A percentile compares a stretch with the other conserved stretches of the same genome.
Conservation (phyloP, 2,888 invertebrate species). For the Bimastos eiseni region DNA sequence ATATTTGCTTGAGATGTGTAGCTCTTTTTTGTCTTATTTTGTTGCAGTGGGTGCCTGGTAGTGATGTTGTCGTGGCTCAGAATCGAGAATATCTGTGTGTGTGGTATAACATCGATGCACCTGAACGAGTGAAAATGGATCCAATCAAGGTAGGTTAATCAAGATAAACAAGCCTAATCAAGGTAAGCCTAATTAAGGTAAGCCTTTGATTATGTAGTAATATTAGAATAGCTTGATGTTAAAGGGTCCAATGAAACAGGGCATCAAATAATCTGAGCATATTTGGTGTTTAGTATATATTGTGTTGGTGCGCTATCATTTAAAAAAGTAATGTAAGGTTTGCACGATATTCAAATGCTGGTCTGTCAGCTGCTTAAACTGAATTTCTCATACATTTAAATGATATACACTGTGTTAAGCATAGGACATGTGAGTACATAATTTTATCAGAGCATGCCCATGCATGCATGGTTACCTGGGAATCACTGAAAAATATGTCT, state of each 20-base stretch:
- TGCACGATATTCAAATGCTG: background rate
- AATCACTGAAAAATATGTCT: too few relatives aligned
- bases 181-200: background rate
- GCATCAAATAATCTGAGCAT: background rate
- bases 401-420: background rate
- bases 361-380: background rate
- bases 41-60: slow-evolving; percentile 82
- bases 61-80: slow-evolving; percentile 96
- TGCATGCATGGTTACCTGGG: too few relatives aligned
- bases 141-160: slow-evolving; percentile 67
- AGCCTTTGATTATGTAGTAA: background rate
- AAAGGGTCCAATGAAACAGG: background rate
- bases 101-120: slow-evolving; percentile 91
- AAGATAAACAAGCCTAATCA: too few relatives aligned
- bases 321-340: background rate
- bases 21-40: background rate
- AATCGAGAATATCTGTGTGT: slow-evolving; percentile 85
- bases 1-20: background rate
- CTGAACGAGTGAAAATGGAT: slow-evolving; percentile 79
- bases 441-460: too few relatives aligned
- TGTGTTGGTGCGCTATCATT: background rate
- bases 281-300: background rate
- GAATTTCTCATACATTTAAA: background rate
- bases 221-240: background rate
- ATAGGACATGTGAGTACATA: background rate